phyloP scores from a whole-genome alignment of 2,888 invertebrate genomes.

The Escarpia spicata region DNA sequence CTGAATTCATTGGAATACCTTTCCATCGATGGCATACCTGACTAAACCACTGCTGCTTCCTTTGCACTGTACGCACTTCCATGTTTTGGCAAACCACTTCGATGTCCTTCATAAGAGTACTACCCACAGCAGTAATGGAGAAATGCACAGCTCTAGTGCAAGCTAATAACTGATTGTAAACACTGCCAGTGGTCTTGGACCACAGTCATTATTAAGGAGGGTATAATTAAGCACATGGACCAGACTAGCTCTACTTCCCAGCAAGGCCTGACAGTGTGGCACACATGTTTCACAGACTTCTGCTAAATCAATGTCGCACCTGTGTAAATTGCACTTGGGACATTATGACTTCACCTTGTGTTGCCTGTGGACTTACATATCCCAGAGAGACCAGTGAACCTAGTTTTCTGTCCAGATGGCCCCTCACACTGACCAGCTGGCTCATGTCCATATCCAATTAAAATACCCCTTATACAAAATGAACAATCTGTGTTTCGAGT shows the following conservation, averaged over 20 bases:
- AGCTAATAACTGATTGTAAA: background rate
- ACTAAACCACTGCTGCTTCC: background rate
- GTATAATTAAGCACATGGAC: background rate
- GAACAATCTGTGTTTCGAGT: background rate
- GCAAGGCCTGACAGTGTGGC: no score
- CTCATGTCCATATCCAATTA: background rate
- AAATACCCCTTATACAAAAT: background rate
- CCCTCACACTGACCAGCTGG: background rate
- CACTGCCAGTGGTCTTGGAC: background rate
- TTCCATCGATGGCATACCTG: background rate
- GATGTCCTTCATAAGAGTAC: no score
- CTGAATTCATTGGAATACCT: no score
- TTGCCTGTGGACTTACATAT: background rate
- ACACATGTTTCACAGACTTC: slow-evolving; percentile 23
- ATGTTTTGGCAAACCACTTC: no score
- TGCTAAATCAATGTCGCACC: slow-evolving; percentile 2
- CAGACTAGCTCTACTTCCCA: background rate
- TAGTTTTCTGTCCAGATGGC: background rate
- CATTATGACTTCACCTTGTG: background rate
- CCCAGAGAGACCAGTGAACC: background rate
- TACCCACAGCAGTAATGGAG: no score
- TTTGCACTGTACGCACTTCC: background rate
- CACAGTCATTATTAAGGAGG: background rate
- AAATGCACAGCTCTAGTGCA: no score
- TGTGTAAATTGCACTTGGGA: background rate